Conservation (phyloP, 2,113 vertebrate species). For the Gnathonemus longibarbis region DNA sequence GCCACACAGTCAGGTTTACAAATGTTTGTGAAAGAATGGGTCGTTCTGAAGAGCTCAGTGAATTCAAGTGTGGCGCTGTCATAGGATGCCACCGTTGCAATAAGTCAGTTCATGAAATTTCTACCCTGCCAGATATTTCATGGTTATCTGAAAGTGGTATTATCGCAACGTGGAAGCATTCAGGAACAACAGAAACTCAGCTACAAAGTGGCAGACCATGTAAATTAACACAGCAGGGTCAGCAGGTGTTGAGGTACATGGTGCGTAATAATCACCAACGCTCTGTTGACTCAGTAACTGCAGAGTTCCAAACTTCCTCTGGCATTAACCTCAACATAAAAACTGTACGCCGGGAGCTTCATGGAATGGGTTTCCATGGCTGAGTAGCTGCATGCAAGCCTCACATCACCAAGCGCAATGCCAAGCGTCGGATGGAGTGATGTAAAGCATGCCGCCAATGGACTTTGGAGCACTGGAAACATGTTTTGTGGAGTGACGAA, state of each 20-base stretch:
- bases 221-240: neutral
- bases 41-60: neutral
- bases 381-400: neutral
- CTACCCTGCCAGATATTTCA: neutral
- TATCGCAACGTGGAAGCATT: neutral
- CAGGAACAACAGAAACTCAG: neutral
- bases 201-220: neutral
- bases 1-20: neutral
- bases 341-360: neutral
- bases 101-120: neutral
- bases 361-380: neutral
- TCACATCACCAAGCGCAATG: neutral
- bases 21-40: neutral
- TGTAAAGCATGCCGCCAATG: neutral
- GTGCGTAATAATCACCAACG: neutral
- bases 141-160: neutral
- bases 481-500: neutral
- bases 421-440: neutral
- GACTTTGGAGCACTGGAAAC: neutral
- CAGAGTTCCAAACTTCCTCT: neutral
- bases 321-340: neutral
- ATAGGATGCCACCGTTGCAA: neutral
- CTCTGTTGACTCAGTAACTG: neutral
- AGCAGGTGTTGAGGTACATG: neutral
- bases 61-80: neutral